Evolutionary conservation across 2,888 invertebrate genomes (phyloP).

Genomic region (Allophyes oxyacanthae): DNA sequence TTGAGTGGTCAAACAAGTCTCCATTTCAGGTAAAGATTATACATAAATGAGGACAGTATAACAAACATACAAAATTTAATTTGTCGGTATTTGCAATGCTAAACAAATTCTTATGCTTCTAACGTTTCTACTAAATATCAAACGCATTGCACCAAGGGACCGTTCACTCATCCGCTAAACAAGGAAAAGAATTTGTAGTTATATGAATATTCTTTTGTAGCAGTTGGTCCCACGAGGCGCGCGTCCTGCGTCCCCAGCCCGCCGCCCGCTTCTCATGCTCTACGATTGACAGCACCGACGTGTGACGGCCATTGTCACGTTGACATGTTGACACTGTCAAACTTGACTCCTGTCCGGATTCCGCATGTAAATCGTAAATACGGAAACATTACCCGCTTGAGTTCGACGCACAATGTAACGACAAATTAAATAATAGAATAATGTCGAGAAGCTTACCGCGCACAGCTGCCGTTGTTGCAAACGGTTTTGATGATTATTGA

Average conservation of each 20-base stretch:
- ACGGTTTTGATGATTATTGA: conserved; percentile 63
- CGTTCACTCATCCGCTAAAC: conserved; percentile 77
- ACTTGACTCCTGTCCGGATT: conserved; percentile 88
- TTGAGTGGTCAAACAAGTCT: conserved; percentile 17
- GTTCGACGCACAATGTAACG: conserved; percentile 75
- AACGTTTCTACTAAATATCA: conserved; percentile 32
- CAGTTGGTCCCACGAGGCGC: conserved; percentile 72
- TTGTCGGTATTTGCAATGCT: conserved; percentile 22
- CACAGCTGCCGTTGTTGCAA: conserved; percentile 74
- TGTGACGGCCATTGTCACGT: conserved; percentile 85
- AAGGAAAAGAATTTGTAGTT: conserved; percentile 71
- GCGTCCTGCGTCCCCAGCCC: conserved; percentile 60
- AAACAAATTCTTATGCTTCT: conserved; percentile 5
- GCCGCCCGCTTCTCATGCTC: conserved; percentile 83
- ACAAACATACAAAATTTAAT: conserved; percentile 1
- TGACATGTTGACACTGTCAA: conserved; percentile 88
- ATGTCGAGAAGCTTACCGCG: conserved; percentile 71
- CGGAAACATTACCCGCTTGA: conserved; percentile 82
- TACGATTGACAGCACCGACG: conserved; percentile 83
- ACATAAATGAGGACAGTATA: conserved; percentile 4
- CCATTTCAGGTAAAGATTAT: conserved; percentile 7
- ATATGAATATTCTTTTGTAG: conserved; percentile 64
- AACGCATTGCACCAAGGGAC: conserved; percentile 67
- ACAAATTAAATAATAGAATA: conserved; percentile 89
- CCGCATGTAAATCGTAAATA: conserved; percentile 84